Conservation (phyloP, 2,113 vertebrate genomes). For the Geococcyx californianus region DNA sequence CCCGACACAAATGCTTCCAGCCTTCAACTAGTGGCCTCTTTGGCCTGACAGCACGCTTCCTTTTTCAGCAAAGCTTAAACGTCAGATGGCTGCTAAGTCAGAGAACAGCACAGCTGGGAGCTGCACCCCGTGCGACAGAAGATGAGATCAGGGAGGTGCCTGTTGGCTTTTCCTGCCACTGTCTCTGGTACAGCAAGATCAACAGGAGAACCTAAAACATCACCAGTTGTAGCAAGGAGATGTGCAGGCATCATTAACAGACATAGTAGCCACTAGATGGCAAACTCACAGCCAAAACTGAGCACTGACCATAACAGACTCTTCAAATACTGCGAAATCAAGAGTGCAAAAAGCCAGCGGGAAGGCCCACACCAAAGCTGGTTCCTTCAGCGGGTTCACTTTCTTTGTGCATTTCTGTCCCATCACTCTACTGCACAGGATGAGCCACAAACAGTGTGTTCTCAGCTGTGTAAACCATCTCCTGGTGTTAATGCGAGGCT, state of each 20-base stretch:
- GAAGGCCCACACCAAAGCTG: not conserved
- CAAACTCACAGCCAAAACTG: conserved; percentile 41
- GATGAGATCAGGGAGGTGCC: not conserved
- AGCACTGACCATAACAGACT: not conserved
- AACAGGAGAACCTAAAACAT: not conserved
- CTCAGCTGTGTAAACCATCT: not conserved
- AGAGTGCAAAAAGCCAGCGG: not conserved
- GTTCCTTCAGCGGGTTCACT: not conserved
- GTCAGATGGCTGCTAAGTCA: not conserved
- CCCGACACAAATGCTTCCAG: not conserved
- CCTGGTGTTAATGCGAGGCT: not conserved
- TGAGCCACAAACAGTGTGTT: not conserved
- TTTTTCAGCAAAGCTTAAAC: not conserved
- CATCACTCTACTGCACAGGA: not conserved
- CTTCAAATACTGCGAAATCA: not conserved
- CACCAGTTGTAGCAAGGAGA: not conserved
- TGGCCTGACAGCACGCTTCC: not conserved
- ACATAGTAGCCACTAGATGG: conserved; percentile 56
- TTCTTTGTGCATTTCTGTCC: not conserved
- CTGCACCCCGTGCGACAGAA: not conserved
- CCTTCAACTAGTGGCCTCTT: not conserved
- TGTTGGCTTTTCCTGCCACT: not conserved
- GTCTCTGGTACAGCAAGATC: not conserved
- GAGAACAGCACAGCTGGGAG: not conserved
- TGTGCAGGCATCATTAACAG: not conserved